These are phyloP conservation scores for Ranitomeya variabilis DNA, from an alignment of 2,113 vertebrate species.

Conservation along the genomic window DNA sequence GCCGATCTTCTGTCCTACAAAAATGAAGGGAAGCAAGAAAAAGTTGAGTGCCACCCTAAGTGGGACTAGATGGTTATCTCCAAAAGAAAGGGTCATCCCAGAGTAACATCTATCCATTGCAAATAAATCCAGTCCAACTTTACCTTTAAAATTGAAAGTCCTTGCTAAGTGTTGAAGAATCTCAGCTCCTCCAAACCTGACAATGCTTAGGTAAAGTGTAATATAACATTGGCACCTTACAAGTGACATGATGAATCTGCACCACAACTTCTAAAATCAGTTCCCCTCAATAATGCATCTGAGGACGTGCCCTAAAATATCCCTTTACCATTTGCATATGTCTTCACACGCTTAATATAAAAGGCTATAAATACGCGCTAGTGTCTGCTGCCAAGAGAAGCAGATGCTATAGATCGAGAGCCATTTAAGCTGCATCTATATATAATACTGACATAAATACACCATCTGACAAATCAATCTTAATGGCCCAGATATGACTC, in stretches of 20 bases:
- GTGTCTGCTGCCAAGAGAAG: slow-evolving; percentile 33
- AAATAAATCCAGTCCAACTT: too few species aligned
- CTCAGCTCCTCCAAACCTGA: neutral
- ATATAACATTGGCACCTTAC: neutral
- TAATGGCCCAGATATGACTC: slow-evolving; percentile 34
- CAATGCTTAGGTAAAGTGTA: neutral
- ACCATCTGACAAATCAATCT: slow-evolving; percentile 36
- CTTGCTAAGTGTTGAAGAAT: neutral
- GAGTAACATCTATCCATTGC: too few species aligned
- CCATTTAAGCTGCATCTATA: slow-evolving; percentile 37
- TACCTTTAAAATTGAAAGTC: neutral
- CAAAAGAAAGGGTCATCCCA: too few species aligned
- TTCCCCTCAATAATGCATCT: slow-evolving; percentile 39
- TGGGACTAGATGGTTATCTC: too few species aligned
- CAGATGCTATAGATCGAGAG: slow-evolving; percentile 47
- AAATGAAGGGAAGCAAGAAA: too few species aligned
- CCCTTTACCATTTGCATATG: slow-evolving; percentile 41
- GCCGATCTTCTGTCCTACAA: too few species aligned
- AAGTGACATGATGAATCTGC: slow-evolving; percentile 1
- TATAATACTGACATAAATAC: slow-evolving; percentile 31
- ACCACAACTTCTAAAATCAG: slow-evolving; percentile 2
- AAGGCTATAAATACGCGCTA: slow-evolving; percentile 18
- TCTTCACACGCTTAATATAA: slow-evolving; percentile 48
- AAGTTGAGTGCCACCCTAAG: too few species aligned
- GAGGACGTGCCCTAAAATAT: slow-evolving; percentile 40